Base-by-base conservation (phyloP, 2,888 invertebrate genomes). In the Pasiphila rectangulata region DNA sequence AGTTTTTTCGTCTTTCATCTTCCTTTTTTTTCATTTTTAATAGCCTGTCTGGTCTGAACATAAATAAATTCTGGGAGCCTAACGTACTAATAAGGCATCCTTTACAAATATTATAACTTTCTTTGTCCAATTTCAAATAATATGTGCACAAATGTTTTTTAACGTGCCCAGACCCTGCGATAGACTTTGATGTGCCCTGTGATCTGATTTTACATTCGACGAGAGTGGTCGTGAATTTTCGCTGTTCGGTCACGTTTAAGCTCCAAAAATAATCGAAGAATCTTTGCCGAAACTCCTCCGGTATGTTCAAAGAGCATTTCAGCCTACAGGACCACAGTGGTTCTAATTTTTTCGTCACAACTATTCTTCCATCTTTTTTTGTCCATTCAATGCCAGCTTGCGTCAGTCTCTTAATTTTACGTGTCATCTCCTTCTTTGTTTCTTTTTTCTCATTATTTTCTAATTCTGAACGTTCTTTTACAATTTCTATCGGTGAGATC, bases 201-300 rank as follows among this genome's bases (percentile, higher is more conserved):
- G n/a, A n/a, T n/a, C n/a, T n/a, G 9, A 32, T 4, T 32, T 32
- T 32, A 10, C 32, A 32, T 32, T 17, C 10, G 9, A 32, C 17
- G 3, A 32, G 32, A 1, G 9, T 17, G 2, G 32, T 5, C 2
- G 16, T 17, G 9, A 32, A 17, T 17, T 19, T 0, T 16, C 9
- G n/a, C 10, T 32, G 32, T 10, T 9, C 9, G 9, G 4, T 19
- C 5, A 9, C 4, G 10, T 6, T 17, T 1, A 32, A 4, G 17
- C 16, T 17, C 32, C 32, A 32, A 19, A 16, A 32, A 9, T 32
- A 17, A 9, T 32, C 32, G 17, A 32, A 32, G 16, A 32, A 32
- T n/a, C 10, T 16, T 17, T 32, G 32, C 5, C 32, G 32, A 10
- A 32, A 32, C 17, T 32, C 32, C 2, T 32, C n/a, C 1, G 32